These are phyloP conservation scores for Hydra vulgaris DNA, from an alignment of 30 jellyfish, hydroid and myxozoan species.

Conservation along the genomic window DNA sequence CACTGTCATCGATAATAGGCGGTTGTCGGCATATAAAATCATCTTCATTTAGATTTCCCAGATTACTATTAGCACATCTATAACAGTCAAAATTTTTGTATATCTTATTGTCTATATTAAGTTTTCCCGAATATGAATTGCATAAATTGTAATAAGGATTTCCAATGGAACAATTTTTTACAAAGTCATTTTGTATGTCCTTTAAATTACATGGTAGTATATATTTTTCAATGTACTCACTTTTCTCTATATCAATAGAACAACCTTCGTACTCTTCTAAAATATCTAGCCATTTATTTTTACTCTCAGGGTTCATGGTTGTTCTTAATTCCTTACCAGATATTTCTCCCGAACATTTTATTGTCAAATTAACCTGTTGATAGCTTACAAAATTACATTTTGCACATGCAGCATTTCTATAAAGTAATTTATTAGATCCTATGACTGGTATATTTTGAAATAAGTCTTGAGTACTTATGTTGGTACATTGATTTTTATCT, in stretches of 20 bases:
- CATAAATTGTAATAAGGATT: constrained; percentile 9
- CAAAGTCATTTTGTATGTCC: not conserved
- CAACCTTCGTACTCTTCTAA: not conserved
- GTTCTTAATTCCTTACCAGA: too few relatives aligned
- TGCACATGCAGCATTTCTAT: constrained; percentile 14
- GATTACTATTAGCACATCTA: not conserved
- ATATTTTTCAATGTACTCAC: not conserved
- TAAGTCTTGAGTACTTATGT: not conserved
- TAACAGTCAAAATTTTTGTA: constrained; percentile 5
- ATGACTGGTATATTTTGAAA: constrained; percentile 4
- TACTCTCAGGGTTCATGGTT: not conserved
- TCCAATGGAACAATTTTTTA: not conserved
- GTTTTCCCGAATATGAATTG: constrained; percentile 4
- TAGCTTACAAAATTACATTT: constrained; percentile 5
- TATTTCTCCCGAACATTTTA: not conserved
- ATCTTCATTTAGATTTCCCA: not conserved
- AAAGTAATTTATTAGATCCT: not conserved
- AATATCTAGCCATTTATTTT: not conserved
- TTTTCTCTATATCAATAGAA: not conserved
- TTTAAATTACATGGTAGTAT: not conserved
- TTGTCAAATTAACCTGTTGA: not conserved
- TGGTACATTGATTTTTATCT: not conserved
- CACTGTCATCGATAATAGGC: too few relatives aligned
- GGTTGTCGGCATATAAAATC: not conserved
- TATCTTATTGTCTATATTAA: too few relatives aligned